phyloP scores from a whole-genome alignment of 2,888 invertebrate species.

The Petrolisthes cinctipes region DNA sequence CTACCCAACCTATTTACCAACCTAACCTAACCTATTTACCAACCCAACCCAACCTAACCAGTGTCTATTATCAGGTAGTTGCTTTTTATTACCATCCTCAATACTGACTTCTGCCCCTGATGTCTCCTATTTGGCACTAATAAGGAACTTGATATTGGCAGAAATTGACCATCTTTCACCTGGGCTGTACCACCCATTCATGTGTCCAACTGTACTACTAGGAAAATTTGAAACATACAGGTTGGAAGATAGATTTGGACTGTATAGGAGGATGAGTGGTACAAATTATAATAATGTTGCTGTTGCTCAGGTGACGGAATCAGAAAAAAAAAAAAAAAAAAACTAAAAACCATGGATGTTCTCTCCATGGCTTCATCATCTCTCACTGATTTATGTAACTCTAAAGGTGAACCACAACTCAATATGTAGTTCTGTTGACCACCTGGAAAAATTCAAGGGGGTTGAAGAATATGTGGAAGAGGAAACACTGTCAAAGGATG shows the following conservation, averaged over 20 bases:
- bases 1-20: too few relatives aligned
- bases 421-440: not conserved
- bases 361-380: conserved; percentile 20
- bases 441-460: not conserved
- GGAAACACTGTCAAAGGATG: not conserved
- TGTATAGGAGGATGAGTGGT: conserved; percentile 36
- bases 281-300: conserved; percentile 38
- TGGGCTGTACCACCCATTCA: too few relatives aligned
- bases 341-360: conserved; percentile 32
- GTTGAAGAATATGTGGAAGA: conserved; percentile 1
- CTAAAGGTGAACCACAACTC: not conserved
- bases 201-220: too few relatives aligned
- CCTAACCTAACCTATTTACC: too few relatives aligned
- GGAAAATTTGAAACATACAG: conserved; percentile 31
- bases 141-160: too few relatives aligned
- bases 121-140: too few relatives aligned
- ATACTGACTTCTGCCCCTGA: too few relatives aligned
- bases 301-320: conserved; percentile 42
- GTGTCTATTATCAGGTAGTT: too few relatives aligned
- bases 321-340: conserved; percentile 31
- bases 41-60: too few relatives aligned
- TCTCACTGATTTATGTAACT: conserved; percentile 20
- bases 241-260: conserved; percentile 29
- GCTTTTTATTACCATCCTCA: too few relatives aligned
- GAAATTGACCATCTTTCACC: too few relatives aligned